These are phyloP conservation scores for Cossypha caffra DNA, from an alignment of 2,797 vertebrate species.

Conservation along the genomic window DNA sequence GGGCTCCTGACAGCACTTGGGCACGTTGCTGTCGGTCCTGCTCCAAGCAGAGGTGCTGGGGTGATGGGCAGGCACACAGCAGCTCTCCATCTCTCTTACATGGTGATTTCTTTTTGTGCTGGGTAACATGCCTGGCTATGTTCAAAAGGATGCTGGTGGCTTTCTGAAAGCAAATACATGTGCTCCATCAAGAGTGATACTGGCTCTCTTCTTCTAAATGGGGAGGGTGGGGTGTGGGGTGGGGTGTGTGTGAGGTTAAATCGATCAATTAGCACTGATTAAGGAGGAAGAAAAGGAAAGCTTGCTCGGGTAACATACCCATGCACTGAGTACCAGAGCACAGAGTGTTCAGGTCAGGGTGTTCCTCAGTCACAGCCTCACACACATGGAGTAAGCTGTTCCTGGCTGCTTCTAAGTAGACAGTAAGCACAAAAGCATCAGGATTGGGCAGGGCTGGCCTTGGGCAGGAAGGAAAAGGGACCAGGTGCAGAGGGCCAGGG, in stretches of 20 bases:
- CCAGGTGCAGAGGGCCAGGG: background rate
- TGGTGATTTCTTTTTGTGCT: background rate
- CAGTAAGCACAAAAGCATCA: background rate
- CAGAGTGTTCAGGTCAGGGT: background rate
- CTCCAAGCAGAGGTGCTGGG: background rate
- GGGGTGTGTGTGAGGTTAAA: background rate
- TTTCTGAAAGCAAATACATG: background rate
- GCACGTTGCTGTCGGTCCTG: accelerated
- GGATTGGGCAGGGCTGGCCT: background rate
- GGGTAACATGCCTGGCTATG: background rate
- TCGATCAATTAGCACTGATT: background rate
- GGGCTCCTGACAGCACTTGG: background rate
- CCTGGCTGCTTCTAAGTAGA: background rate
- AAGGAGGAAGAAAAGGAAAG: background rate
- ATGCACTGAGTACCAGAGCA: background rate
- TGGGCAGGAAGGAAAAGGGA: background rate
- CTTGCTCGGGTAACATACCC: background rate
- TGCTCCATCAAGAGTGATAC: background rate
- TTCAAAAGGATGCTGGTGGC: background rate
- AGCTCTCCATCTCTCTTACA: accelerated
- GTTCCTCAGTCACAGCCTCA: background rate
- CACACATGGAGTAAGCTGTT: background rate
- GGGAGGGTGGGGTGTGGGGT: too few relatives aligned
- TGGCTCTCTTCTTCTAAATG: background rate
- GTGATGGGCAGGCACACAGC: background rate